Evolutionary conservation across 1,140 invertebrate genomes (phyloP).

Genomic region (Neodiprion pinetum): DNA sequence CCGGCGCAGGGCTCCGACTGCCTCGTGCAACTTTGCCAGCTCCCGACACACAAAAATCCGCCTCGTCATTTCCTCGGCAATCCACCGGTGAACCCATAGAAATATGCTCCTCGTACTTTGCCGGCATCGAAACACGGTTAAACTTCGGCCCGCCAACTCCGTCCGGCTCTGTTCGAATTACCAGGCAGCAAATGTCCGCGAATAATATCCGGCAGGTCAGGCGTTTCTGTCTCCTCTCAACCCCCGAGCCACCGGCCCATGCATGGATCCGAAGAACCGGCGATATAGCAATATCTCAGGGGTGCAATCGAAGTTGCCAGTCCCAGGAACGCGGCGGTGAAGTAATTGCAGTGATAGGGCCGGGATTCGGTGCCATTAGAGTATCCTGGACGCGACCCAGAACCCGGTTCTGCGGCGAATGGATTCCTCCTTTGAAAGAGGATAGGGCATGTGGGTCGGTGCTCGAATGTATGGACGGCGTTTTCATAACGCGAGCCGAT

Average conservation of each 20-base stretch:
- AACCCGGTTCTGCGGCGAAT: slow-evolving; percentile 51
- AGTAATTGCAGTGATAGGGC: slow-evolving; percentile 45
- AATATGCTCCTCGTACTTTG: slow-evolving; percentile 2
- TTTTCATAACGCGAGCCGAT: slow-evolving; percentile 51
- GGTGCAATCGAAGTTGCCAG: slow-evolving; percentile 44
- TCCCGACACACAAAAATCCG: not conserved
- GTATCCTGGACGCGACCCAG: slow-evolving; percentile 52
- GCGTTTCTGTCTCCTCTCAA: too few species aligned
- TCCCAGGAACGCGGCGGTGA: slow-evolving; percentile 22
- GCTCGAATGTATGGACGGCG: slow-evolving; percentile 31
- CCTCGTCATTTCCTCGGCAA: not conserved
- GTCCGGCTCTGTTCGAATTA: not conserved
- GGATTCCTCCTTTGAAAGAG: slow-evolving; percentile 49
- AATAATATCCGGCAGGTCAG: not conserved
- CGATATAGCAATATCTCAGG: slow-evolving; percentile 48
- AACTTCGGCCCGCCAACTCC: not conserved
- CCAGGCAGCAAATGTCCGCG: not conserved
- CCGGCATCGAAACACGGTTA: not conserved
- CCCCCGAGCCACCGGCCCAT: slow-evolving; percentile 21
- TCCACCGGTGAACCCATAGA: not conserved
- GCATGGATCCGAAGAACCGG: slow-evolving; percentile 49
- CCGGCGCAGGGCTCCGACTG: not conserved
- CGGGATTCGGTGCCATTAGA: slow-evolving; percentile 48
- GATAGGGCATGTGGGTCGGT: slow-evolving; percentile 22
- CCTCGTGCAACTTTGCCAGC: not conserved